A percentile compares a stretch with the other conserved stretches of the same genome.
These are phyloP conservation scores for Urocitellus parryii DNA, from an alignment of 2,113 vertebrate species.

Conservation along the genomic window DNA sequence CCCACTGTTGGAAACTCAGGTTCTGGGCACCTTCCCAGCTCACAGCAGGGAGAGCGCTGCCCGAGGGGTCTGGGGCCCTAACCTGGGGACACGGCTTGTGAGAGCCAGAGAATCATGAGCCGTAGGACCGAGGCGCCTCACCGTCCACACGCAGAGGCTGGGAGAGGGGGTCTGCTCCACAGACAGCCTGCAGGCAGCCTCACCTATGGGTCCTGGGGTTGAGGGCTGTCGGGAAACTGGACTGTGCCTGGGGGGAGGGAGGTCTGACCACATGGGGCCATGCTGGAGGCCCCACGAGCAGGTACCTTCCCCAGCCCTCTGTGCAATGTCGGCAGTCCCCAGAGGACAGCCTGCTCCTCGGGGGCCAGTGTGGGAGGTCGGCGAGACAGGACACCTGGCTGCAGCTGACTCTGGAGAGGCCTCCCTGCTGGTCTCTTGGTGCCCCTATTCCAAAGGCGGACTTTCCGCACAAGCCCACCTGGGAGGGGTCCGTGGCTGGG, in stretches of 20 bases:
- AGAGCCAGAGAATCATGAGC: neutral
- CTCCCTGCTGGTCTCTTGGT: fast-evolving
- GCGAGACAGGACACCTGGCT: neutral
- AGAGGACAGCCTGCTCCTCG: neutral
- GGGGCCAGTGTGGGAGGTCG: neutral
- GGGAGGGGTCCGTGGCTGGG: neutral
- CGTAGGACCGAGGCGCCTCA: fast-evolving
- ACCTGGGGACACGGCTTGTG: neutral
- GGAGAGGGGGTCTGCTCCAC: neutral
- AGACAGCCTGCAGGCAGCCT: no score
- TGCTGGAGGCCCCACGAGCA: neutral
- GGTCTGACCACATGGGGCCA: fast-evolving
- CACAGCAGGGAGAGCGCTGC: no score
- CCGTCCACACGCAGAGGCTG: fast-evolving
- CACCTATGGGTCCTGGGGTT: neutral
- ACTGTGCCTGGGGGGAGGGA: neutral
- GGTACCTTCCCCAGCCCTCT: neutral
- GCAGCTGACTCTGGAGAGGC: neutral
- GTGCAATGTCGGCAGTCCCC: fast-evolving
- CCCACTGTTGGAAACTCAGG: neutral
- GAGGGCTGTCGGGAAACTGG: neutral
- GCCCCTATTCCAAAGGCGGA: neutral
- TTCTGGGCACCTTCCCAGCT: neutral
- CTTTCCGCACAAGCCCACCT: no score
- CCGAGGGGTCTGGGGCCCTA: no score